Base-by-base conservation (phyloP, 1,140 invertebrate genomes). In the Bombus breviceps region DNA sequence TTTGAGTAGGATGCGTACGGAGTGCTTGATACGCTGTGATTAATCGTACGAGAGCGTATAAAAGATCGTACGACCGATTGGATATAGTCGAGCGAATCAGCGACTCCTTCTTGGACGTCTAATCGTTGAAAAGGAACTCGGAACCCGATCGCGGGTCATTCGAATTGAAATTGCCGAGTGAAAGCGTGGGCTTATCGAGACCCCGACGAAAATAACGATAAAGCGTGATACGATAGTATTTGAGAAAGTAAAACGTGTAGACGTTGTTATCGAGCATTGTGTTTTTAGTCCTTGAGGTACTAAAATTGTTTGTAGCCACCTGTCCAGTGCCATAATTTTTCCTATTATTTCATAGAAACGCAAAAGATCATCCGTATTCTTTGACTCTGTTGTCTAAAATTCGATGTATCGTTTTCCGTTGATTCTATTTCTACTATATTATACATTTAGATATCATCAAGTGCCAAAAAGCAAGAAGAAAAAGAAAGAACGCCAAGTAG, bases 281-380 rank as follows among this genome's bases (percentile, higher is more conserved):
- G 22, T 72, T 37, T 25, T 72, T 41, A 39, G 68, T 39, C 22
- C 34, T 39, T 39, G 22, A 25, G 8, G 32, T 69, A 10, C 47
- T 59, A 25, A 57, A 25, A 57, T 39, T 76, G 18, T 57, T 53
- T 13, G 39, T n/a, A n/a, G 62, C 62, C 18, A 22, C 47, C 47
- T 53, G 47, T 22, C 18, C 37, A 73, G 80, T 81, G 82, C 82
- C 82, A 83, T 83, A 83, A 71, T 53, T 68, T 71, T 69, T 64
- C 12, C 25, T 22, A 68, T 10, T n/a, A 8, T 71, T 13, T 68
- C 9, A 34, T 80, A 34, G 53, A 12, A 75, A 22, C 10, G 34
- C n/a, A 53, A 37, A 66, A 37, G 34, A 66, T 66, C 3, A 25
- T 68, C 8, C 8, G 10, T 32, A 12, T 68, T 53, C 2, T 5